Evolutionary conservation across 2,113 vertebrate species (phyloP), one percentile per base, ranked within the genome.

Genomic region (Hippocampus barbouri): DNA sequence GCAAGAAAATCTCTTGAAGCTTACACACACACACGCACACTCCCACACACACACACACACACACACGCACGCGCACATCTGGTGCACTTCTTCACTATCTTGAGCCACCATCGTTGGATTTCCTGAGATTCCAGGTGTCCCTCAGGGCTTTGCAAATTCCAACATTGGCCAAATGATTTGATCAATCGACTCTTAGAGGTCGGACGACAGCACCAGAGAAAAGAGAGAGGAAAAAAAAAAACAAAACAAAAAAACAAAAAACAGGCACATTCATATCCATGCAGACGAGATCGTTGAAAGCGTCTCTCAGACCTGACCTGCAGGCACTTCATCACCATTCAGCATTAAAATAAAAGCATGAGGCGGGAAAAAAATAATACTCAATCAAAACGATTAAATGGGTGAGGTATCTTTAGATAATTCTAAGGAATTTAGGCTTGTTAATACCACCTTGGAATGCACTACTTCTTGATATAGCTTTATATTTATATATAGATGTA

Each of bases 361-460:
- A 64, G 72, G 87, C 87, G 72, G 83, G 80, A 53, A 63, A 68
- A 84, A 11, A n/a, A n/a, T 11, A n/a, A 53, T 23, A 54, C 21
- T 9, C 3, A 23, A 27, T 27, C 9, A 30, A 60, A 74, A 81
- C 74, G 86, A 83, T 83, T 89, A 74, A 85, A 83, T 78, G 84
- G 74, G 84, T 67, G 86, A 86, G 86, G 85, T 89, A 90, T 85
- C 75, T 87, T 87, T 88, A 91, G 84, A 89, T 82, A 78, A 79
- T 76, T 85, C 83, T 82, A 70, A 82, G 77, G 76, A 87, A 77
- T 84, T 83, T 83, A 89, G 86, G 86, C 84, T 79, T 84, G 76
- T 90, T 86, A 91, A 92, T 90, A 92, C 86, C 82, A 86, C 89
- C 80, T 86, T 89, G 89, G 91, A 93, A 93, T 92, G 91, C 91